Evolutionary conservation across 2,888 invertebrate species (phyloP).

Genomic region (Cataglyphis rosenhaueri): DNA sequence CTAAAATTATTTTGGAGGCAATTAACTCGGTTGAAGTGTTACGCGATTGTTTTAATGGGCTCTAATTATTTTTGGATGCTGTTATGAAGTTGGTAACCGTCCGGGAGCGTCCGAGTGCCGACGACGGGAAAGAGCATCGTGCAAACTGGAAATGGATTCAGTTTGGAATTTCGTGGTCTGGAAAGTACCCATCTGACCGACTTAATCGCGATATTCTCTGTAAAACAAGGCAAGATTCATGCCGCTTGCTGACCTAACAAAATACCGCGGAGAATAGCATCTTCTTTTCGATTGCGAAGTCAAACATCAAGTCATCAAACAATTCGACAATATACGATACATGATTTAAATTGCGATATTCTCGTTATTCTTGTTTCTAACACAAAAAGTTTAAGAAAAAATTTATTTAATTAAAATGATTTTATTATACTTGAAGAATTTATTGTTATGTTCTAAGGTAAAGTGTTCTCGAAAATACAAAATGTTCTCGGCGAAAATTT

Average conservation of each 20-base stretch:
- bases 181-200: conserved; percentile 58
- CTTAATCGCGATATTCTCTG: conserved; percentile 55
- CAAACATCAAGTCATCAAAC: not conserved
- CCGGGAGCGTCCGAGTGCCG: conserved; percentile 60
- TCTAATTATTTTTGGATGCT: conserved; percentile 65
- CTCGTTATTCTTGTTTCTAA: not conserved
- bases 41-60: conserved; percentile 63
- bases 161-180: conserved; percentile 67
- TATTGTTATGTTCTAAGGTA: not conserved
- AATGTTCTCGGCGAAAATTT: conserved; percentile 29
- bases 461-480: conserved; percentile 18
- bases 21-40: conserved; percentile 58
- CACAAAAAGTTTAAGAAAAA: not conserved
- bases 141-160: conserved; percentile 71
- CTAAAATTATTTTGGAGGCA: conserved; percentile 62
- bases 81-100: conserved; percentile 66
- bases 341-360: not conserved
- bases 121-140: conserved; percentile 60
- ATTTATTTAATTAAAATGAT: not conserved
- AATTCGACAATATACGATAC: not conserved
- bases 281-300: conserved; percentile 51
- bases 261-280: conserved; percentile 54
- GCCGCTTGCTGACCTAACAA: conserved; percentile 58
- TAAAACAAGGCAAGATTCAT: conserved; percentile 62
- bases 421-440: not conserved